Percentiles rank a stretch among this genome's conserved stretches.
Conservation (phyloP, 2,797 vertebrate genomes). For the Falco concolor region DNA sequence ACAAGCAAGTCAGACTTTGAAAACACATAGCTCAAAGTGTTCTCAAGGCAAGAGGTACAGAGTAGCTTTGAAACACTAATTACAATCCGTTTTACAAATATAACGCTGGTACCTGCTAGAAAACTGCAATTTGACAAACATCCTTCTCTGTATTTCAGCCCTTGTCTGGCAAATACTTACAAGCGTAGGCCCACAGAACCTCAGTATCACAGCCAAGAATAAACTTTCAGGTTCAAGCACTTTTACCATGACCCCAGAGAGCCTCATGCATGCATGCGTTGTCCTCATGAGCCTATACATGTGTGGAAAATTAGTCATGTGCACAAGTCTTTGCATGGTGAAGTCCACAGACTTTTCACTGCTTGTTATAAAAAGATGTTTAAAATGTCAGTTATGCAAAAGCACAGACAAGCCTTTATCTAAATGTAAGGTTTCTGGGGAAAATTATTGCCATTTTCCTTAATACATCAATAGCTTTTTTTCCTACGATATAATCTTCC, state of each 20-base stretch:
- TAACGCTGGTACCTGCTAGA: neutral
- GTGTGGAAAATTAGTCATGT: neutral
- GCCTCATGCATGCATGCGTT: accelerated
- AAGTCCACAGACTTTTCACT: neutral
- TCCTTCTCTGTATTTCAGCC: neutral
- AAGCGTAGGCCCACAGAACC: neutral
- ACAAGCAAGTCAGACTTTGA: neutral
- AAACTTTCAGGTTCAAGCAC: neutral
- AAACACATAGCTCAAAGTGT: neutral
- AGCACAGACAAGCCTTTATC: neutral
- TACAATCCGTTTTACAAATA: neutral
- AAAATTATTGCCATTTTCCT: neutral
- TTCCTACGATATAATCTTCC: neutral
- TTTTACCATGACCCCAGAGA: neutral
- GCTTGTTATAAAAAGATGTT: neutral
- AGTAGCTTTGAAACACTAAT: neutral
- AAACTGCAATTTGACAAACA: neutral
- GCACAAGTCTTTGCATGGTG: neutral
- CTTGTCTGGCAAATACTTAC: neutral
- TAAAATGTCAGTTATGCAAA: neutral
- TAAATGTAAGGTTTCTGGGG: neutral
- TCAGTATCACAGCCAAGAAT: neutral
- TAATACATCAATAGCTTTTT: neutral
- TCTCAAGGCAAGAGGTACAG: neutral
- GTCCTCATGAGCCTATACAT: neutral